These are phyloP conservation scores for Phoebastria nigripes DNA, from an alignment of 2,797 vertebrate species.

Conservation along the genomic window DNA sequence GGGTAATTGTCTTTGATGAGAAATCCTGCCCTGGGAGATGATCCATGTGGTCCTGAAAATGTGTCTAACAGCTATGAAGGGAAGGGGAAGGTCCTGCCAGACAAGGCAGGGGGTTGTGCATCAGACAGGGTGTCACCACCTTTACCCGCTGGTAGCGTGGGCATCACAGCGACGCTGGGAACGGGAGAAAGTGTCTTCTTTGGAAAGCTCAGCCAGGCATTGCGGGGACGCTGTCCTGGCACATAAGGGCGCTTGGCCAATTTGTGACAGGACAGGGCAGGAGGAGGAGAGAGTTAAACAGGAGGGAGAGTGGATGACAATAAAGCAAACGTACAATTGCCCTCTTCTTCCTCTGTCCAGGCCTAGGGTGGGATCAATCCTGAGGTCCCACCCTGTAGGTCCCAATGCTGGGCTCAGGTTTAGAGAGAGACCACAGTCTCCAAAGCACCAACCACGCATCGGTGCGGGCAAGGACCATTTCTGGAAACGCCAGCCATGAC, in stretches of 20 bases:
- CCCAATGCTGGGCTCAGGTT: not conserved
- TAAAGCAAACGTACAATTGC: not conserved
- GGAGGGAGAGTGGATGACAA: not conserved
- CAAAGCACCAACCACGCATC: fast-evolving
- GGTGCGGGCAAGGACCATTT: fast-evolving
- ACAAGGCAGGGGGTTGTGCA: not conserved
- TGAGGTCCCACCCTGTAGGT: not conserved
- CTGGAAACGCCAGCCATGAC: not conserved
- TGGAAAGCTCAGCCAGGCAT: not conserved
- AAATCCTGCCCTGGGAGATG: not conserved
- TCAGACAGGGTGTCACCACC: not conserved
- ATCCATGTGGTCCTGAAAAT: not conserved
- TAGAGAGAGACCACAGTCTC: not conserved
- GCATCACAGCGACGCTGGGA: not conserved
- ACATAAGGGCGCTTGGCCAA: fast-evolving
- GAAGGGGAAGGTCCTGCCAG: not conserved
- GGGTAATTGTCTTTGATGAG: not conserved
- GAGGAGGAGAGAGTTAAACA: not conserved
- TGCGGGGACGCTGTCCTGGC: not conserved
- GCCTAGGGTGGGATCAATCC: not conserved
- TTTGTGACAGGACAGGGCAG: not conserved
- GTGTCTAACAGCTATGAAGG: not conserved
- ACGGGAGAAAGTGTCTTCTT: fast-evolving
- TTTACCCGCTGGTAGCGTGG: fast-evolving
- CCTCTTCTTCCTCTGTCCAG: not conserved